phyloP scores from a whole-genome alignment of 2,113 vertebrate genomes.

The Macaca nemestrina region DNA sequence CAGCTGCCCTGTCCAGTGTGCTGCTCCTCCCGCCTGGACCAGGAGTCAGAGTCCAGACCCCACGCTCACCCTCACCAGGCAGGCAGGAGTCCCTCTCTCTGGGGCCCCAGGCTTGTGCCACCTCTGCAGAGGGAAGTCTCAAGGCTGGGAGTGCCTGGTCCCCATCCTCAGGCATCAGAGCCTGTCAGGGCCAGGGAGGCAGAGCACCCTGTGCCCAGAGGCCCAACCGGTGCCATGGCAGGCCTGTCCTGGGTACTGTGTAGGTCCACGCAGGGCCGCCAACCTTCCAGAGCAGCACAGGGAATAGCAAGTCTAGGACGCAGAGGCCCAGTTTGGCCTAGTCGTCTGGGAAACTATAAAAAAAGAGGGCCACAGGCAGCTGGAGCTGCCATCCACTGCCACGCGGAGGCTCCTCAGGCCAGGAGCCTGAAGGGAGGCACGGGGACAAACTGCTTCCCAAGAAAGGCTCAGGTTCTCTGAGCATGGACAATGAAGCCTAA shows the following conservation, averaged over 20 bases:
- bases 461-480: too few relatives aligned
- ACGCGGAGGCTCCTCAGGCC: neutral
- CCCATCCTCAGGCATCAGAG: neutral
- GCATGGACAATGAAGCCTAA: accelerated
- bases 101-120: neutral
- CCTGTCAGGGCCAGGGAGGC: too few relatives aligned
- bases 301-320: neutral
- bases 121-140: neutral
- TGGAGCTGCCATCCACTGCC: neutral
- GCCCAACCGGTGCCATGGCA: neutral
- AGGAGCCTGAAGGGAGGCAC: neutral
- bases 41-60: neutral
- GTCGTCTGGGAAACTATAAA: neutral
- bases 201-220: neutral
- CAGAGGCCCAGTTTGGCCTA: neutral
- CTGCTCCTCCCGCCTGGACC: neutral
- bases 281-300: too few relatives aligned
- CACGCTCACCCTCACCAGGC: neutral
- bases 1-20: neutral
- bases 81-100: neutral
- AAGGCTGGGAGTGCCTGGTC: neutral
- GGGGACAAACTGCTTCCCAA: neutral
- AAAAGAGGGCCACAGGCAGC: neutral
- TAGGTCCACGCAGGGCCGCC: neutral
- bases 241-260: neutral